These are phyloP conservation scores for Plotosus lineatus DNA, from an alignment of 2,113 vertebrate genomes.

Conservation along the genomic window DNA sequence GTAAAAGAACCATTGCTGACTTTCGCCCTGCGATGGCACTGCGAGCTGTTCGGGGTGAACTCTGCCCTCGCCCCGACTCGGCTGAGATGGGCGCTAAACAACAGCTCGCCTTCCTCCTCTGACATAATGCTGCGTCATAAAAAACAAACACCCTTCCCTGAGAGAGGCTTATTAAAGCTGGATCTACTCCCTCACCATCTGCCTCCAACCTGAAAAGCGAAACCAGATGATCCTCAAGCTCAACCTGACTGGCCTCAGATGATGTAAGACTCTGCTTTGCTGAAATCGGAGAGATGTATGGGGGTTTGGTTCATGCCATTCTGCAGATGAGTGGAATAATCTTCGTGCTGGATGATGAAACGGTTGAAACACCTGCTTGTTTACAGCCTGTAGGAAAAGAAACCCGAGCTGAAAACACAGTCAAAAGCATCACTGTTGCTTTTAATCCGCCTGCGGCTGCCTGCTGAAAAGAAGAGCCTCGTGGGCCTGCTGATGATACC, in stretches of 20 bases:
- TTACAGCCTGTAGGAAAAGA: not conserved
- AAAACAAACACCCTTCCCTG: constrained; percentile 22
- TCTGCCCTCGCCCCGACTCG: too few relatives aligned
- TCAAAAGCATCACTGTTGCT: constrained; percentile 29
- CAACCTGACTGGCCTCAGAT: constrained; percentile 36
- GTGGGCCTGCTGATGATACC: constrained; percentile 20
- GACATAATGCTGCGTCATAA: constrained; percentile 10
- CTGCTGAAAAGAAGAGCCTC: constrained; percentile 15
- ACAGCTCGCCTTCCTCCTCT: not conserved
- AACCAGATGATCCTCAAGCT: constrained; percentile 22
- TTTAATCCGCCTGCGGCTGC: constrained; percentile 27
- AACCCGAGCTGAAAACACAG: not conserved
- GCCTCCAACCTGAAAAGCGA: constrained; percentile 20
- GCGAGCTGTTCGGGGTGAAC: too few relatives aligned
- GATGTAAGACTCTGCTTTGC: constrained; percentile 33
- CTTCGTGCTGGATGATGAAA: not conserved
- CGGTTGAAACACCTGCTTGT: not conserved
- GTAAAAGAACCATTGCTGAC: too few relatives aligned
- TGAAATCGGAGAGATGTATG: constrained; percentile 30
- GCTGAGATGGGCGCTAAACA: too few relatives aligned
- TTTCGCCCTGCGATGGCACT: too few relatives aligned
- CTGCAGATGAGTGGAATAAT: not conserved
- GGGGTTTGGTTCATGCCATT: not conserved
- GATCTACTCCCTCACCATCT: constrained; percentile 37
- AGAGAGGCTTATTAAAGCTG: constrained; percentile 35